phyloP scores from a whole-genome alignment of 2,888 invertebrate genomes.

The Lordiphosa fenestrarum region DNA sequence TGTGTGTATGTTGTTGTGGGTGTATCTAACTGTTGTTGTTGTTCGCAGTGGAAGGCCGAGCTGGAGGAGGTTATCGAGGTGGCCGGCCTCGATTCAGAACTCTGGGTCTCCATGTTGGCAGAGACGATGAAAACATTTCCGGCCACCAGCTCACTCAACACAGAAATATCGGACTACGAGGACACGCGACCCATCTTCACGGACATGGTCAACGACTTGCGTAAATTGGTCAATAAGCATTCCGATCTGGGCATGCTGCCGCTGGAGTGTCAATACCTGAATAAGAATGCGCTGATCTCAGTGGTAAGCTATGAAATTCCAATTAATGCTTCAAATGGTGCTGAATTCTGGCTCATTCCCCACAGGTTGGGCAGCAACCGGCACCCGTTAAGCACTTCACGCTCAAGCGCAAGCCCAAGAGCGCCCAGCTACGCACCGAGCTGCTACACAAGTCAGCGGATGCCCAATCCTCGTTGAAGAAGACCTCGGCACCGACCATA shows the following conservation, averaged over 20 bases:
- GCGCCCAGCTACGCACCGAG: conserved; percentile 93
- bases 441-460: conserved; percentile 94
- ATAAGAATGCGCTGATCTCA: conserved; percentile 93
- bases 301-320: conserved; percentile 82
- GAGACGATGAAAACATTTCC: conserved; percentile 97
- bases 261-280: conserved; percentile 97
- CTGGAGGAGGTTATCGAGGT: conserved; percentile 97
- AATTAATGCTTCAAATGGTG: rapidly evolving
- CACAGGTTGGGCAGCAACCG: conserved; percentile 89
- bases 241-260: conserved; percentile 93
- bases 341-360: conserved; percentile 1
- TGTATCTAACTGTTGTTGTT: conserved; percentile 2
- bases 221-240: conserved; percentile 90
- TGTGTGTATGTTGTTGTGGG: conserved; percentile 8
- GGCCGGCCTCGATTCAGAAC: conserved; percentile 94
- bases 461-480: conserved; percentile 93
- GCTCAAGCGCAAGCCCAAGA: conserved; percentile 96
- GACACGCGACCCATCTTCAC: conserved; percentile 94
- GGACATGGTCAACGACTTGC: conserved; percentile 92
- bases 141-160: conserved; percentile 92
- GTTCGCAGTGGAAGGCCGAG: conserved; percentile 92
- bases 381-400: conserved; percentile 95
- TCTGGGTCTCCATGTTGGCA: conserved; percentile 98
- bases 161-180: conserved; percentile 92
- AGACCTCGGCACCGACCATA: conserved; percentile 92